Base-by-base conservation (phyloP, 2,888 invertebrate genomes). In the Drosophila neonasuta region DNA sequence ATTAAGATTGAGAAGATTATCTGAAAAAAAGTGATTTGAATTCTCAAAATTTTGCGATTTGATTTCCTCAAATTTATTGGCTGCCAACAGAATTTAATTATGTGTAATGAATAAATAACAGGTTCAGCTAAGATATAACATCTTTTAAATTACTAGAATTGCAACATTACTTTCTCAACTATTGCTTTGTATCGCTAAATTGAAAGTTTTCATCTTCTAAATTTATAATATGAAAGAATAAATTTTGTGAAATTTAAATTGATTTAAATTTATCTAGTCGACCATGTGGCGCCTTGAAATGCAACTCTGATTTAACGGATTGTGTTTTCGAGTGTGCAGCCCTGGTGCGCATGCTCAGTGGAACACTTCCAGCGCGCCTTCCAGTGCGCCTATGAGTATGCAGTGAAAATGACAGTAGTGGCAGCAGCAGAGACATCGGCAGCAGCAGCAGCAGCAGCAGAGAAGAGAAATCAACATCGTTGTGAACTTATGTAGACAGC, bases 361-460 rank as follows among this genome's bases (percentile, higher is more conserved):
- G 30, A 68, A 41, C 41, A 13, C 17, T 85, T 82, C 82, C 69
- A 76, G 60, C 54, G 58, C 46, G 42, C 62, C 62, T 83, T 83
- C 87, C 87, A 71, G 63, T 62, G 58, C 49, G 86, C 82, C 84
- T 63, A 77, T 86, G 69, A 87, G 82, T 87, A 83, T 83, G 83
- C 87, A 76, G 79, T 84, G 86, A 83, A 83, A 80, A 70, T 87
- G 82, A 83, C 87, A 83, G 82, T 66, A 84, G 79, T 69, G 67
- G 71, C 80, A 80, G 73, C 75, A 76, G 52, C 34, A 52, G 48
- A 24, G 39, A 57, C 34, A 54, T 54, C 46, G 34, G 42, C 71
- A 72, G 63, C 52, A 76, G 76, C 42, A 62, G 76, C 42, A 62
- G 58, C 63, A 73, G 39, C 15, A 41, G 78, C 63, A 77, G 66